Evolutionary conservation across 2,888 invertebrate genomes (phyloP), one percentile per base, ranked within the genome.

Genomic region (Pterostichus niger): DNA sequence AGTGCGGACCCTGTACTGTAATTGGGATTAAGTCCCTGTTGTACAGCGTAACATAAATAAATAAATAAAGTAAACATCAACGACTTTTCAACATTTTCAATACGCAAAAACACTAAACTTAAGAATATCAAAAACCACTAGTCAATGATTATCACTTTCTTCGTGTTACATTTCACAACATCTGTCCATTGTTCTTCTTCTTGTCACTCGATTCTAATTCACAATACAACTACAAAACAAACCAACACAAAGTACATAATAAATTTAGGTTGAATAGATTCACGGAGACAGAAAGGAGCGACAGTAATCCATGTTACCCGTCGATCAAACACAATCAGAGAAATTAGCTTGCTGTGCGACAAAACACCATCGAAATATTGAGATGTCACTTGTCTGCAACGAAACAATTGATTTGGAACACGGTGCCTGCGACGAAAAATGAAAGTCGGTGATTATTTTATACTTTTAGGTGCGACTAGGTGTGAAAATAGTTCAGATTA

Each of bases 251-350:
- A n/a, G n/a, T 46, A 49, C 49, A 7, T 49, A 6, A 49, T 13
- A 49, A 2, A 49, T 40, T 40, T 40, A 49, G 9, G 49, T n/a
- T 49, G 4, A n/a, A 49, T 49, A 11, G 49, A n/a, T 1, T n/a
- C 10, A 7, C 1, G 40, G 5, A 40, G 7, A 6, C 6, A 49
- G 49, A 9, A 7, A n/a, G 49, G 6, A 1, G 49, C n/a, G 49
- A 49, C 49, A 49, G 9, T 49, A 11, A 49, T 2, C 11, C 49
- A n/a, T 49, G 49, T 49, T 49, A 49, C 6, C 2, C n/a, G 49
- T 49, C 49, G 11, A 49, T 49, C 49, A 49, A 49, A 49, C 49
- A 46, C 46, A 46, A 46, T 46, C 46, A 46, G 46, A 46, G 46
- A 46, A 46, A 46, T 46, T 46, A 4, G 46, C 49, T 10, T 6